These are phyloP conservation scores for Vanessa atalanta DNA, from an alignment of 1,140 invertebrate genomes.

Conservation along the genomic window DNA sequence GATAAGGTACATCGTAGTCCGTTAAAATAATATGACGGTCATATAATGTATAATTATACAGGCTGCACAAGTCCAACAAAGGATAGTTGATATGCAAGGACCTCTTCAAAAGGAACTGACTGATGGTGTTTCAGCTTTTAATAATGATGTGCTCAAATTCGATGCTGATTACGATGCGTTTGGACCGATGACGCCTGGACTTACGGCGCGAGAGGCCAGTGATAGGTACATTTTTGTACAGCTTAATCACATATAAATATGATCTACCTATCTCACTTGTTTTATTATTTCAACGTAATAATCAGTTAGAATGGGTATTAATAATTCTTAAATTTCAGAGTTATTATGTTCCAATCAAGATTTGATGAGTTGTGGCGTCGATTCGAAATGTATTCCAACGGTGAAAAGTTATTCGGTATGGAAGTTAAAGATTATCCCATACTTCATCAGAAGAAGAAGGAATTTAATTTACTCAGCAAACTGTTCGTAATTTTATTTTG, in stretches of 20 bases:
- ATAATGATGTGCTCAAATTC: constrained; percentile 86
- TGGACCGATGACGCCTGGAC: constrained; percentile 91
- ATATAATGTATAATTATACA: constrained; percentile 52
- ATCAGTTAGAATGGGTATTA: not conserved
- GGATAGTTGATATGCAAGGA: constrained; percentile 89
- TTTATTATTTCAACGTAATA: not conserved
- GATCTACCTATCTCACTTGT: too few species aligned
- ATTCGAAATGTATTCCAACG: constrained; percentile 89
- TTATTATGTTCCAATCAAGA: constrained; percentile 87
- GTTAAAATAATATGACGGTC: not conserved
- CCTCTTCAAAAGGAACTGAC: constrained; percentile 87
- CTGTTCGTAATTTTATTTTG: constrained; percentile 78
- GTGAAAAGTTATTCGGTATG: constrained; percentile 91
- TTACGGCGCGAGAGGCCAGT: constrained; percentile 91
- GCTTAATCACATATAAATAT: too few species aligned
- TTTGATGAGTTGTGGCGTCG: constrained; percentile 91
- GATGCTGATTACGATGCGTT: constrained; percentile 86
- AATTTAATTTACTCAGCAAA: constrained; percentile 92
- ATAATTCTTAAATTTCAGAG: constrained; percentile 66
- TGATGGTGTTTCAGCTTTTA: constrained; percentile 86
- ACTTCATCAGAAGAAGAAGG: constrained; percentile 88
- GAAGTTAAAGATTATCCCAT: constrained; percentile 90
- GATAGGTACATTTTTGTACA: constrained; percentile 81
- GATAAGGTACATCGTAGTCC: not conserved
- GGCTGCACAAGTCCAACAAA: constrained; percentile 86